Evolutionary conservation across 1,140 invertebrate genomes (phyloP).

Genomic region (Aphidius gifuensis): DNA sequence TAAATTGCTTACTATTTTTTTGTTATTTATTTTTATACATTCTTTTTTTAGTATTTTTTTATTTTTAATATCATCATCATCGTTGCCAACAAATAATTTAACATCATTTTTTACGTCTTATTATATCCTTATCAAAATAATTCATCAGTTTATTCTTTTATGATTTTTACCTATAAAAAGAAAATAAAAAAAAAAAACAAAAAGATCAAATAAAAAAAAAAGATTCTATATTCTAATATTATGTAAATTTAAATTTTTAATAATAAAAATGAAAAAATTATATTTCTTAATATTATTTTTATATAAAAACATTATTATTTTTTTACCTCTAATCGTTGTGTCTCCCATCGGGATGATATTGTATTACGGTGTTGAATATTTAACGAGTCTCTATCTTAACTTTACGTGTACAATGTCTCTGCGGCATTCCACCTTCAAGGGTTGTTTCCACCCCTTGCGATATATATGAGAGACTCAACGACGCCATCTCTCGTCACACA

Average conservation of each 20-base stretch:
- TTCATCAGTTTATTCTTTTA: slow-evolving; percentile 19
- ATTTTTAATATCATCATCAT: not conserved
- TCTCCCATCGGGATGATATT: slow-evolving; percentile 42
- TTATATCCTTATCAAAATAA: slow-evolving; percentile 57
- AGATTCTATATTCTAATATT: too few relatives aligned
- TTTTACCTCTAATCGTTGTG: slow-evolving; percentile 17
- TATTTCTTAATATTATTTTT: too few relatives aligned
- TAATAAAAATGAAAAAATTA: too few relatives aligned
- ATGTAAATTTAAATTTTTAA: too few relatives aligned
- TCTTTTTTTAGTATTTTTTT: too few relatives aligned
- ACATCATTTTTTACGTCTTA: slow-evolving; percentile 56
- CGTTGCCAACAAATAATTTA: slow-evolving; percentile 54
- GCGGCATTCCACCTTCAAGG: not conserved
- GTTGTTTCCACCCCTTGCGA: slow-evolving; percentile 16
- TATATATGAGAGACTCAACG: slow-evolving; percentile 9
- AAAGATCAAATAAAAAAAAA: too few relatives aligned
- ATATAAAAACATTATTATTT: too few relatives aligned
- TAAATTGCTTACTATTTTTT: not conserved
- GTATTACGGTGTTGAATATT: slow-evolving; percentile 55
- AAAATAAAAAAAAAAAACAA: too few relatives aligned
- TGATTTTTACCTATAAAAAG: too few relatives aligned
- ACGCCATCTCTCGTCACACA: slow-evolving; percentile 12
- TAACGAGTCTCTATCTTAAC: slow-evolving; percentile 45
- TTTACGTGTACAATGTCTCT: slow-evolving; percentile 20
- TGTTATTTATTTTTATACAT: too few relatives aligned